These are phyloP conservation scores for Hydropsyche tenuis DNA, from an alignment of 1,140 invertebrate species.

Conservation along the genomic window DNA sequence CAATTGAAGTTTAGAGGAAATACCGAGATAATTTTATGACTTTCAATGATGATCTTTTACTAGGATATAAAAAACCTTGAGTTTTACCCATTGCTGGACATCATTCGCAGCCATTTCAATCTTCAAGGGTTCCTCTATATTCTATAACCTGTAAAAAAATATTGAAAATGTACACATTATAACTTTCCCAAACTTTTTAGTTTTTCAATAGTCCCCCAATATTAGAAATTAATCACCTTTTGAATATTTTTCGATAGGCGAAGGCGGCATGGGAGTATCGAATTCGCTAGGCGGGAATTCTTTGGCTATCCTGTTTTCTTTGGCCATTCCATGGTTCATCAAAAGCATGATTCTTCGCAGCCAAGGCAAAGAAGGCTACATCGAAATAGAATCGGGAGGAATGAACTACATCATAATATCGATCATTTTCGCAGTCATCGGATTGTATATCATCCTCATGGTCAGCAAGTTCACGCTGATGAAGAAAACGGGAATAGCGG, in stretches of 20 bases:
- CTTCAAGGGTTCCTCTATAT: no score
- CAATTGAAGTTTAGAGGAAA: no score
- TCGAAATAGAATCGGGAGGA: constrained; percentile 65
- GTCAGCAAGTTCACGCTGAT: constrained; percentile 67
- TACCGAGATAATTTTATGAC: no score
- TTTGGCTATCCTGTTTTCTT: constrained; percentile 83
- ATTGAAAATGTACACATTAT: no score
- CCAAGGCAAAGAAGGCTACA: constrained; percentile 57
- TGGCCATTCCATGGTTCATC: constrained; percentile 85
- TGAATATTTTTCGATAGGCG: constrained; percentile 62
- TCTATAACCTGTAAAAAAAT: no score
- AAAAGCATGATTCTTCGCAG: constrained; percentile 67
- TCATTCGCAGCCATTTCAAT: no score
- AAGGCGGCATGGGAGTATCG: constrained; percentile 84
- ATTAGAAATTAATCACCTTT: no score
- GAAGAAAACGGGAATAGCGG: constrained; percentile 65
- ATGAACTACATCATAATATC: constrained; percentile 72
- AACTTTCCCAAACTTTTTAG: no score
- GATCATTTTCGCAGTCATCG: constrained; percentile 65
- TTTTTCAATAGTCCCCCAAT: no score
- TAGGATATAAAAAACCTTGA: no score
- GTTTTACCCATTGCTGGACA: no score
- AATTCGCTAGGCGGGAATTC: constrained; percentile 86
- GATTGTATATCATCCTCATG: constrained; percentile 65
- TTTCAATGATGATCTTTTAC: no score